phyloP scores from a whole-genome alignment of 2,113 vertebrate genomes.

The Cranoglanis bouderius region DNA sequence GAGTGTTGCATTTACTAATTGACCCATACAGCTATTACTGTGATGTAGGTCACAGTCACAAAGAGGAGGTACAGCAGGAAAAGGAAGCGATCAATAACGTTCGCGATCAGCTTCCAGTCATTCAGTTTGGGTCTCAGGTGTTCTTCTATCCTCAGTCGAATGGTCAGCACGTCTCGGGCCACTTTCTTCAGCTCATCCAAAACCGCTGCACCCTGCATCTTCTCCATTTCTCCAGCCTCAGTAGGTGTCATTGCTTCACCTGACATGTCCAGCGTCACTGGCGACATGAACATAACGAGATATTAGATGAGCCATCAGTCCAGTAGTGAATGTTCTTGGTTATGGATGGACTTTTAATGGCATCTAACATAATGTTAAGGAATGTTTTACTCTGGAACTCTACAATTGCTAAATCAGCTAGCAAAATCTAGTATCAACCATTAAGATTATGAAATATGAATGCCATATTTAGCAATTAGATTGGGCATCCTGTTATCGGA shows the following conservation, averaged over 20 bases:
- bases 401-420: too few species aligned
- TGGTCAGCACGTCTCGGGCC: background rate
- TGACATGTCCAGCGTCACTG: background rate
- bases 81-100: background rate
- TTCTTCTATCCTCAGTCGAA: background rate
- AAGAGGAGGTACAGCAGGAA: background rate
- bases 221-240: background rate
- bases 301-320: background rate
- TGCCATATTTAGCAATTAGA: background rate
- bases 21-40: background rate
- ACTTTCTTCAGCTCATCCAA: conserved; percentile 22
- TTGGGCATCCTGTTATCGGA: background rate
- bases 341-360: too few species aligned
- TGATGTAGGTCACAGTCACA: background rate
- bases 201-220: background rate
- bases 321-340: too few species aligned
- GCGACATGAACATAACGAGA: background rate
- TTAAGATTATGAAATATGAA: background rate
- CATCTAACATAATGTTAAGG: too few species aligned
- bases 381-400: too few species aligned
- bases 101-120: background rate
- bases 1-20: background rate
- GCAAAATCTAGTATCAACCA: too few species aligned
- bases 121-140: background rate
- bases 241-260: background rate